A percentile compares a stretch with the other conserved stretches of the same genome.
phyloP scores from a whole-genome alignment of 2,113 vertebrate genomes.

The Microcebus griseorufus region DNA sequence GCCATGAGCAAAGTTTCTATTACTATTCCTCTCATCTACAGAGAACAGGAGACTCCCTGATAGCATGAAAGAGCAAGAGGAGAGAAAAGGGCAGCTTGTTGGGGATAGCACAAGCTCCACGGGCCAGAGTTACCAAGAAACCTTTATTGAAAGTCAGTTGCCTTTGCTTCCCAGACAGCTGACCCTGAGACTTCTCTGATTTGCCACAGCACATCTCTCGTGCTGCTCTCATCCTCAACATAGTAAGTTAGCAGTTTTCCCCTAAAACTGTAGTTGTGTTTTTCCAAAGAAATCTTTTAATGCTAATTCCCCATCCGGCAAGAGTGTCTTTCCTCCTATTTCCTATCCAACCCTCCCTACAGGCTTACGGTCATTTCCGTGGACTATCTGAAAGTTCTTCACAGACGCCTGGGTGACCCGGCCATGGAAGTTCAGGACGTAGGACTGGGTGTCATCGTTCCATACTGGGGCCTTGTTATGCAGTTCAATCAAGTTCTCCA shows the following conservation, averaged over 20 bases:
- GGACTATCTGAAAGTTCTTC: conserved; percentile 99
- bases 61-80: neutral
- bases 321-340: neutral
- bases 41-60: neutral
- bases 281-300: neutral
- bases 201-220: neutral
- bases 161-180: neutral
- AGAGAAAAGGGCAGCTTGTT: fast-evolving
- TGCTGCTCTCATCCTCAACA: neutral
- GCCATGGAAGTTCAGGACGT: conserved; percentile 97
- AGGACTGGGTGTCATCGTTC: conserved; percentile 98
- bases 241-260: neutral
- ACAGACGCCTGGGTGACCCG: conserved; percentile 97
- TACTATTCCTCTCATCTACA: neutral
- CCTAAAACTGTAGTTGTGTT: neutral
- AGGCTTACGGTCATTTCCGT: conserved; percentile 95
- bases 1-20: neutral
- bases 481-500: conserved; percentile 96
- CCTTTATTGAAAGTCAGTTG: too few relatives aligned
- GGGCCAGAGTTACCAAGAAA: neutral
- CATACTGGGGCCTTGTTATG: conserved; percentile 98
- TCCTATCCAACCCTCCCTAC: neutral
- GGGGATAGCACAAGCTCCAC: fast-evolving
- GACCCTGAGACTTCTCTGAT: neutral
- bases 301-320: fast-evolving